phyloP scores from a whole-genome alignment of 2,888 invertebrate genomes.

The Habroteleia sp. region DNA sequence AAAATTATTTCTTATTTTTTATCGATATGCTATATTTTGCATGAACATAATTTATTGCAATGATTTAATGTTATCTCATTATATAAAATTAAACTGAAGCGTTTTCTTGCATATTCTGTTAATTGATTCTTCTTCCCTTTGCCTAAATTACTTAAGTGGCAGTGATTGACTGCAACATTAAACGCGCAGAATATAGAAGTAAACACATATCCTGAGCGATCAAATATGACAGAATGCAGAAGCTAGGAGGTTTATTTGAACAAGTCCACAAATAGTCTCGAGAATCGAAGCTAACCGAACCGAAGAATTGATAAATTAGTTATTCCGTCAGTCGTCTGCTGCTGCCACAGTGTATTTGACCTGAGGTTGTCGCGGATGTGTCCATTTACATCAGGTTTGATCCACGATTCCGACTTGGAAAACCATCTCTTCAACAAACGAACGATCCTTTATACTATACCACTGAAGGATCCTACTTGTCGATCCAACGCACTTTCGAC shows the following conservation, averaged over 20 bases:
- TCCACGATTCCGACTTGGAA: slow-evolving; percentile 56
- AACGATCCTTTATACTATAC: slow-evolving; percentile 40
- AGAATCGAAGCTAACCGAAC: slow-evolving; percentile 79
- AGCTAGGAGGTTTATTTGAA: slow-evolving; percentile 74
- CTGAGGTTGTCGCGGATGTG: slow-evolving; percentile 72
- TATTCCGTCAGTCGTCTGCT: slow-evolving; percentile 78
- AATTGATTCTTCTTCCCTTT: no score
- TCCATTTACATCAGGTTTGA: slow-evolving; percentile 67
- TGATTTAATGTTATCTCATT: no score
- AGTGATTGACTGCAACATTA: slow-evolving; percentile 38
- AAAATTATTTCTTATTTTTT: no score
- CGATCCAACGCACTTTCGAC: slow-evolving; percentile 22
- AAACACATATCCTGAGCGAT: slow-evolving; percentile 36
- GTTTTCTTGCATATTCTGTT: no score
- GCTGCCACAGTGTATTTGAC: slow-evolving; percentile 72
- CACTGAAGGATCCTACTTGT: slow-evolving; percentile 45
- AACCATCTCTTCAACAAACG: slow-evolving; percentile 50
- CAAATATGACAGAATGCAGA: slow-evolving; percentile 66
- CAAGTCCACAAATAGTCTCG: slow-evolving; percentile 77
- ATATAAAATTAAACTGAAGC: no score
- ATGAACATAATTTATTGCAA: no score
- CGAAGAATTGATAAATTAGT: slow-evolving; percentile 81
- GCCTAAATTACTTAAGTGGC: slow-evolving; percentile 21
- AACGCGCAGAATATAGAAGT: slow-evolving; percentile 37
- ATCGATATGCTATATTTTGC: no score